These are phyloP conservation scores for Drosophila tsacasi DNA, from an alignment of 1,140 invertebrate species.

Conservation along the genomic window DNA sequence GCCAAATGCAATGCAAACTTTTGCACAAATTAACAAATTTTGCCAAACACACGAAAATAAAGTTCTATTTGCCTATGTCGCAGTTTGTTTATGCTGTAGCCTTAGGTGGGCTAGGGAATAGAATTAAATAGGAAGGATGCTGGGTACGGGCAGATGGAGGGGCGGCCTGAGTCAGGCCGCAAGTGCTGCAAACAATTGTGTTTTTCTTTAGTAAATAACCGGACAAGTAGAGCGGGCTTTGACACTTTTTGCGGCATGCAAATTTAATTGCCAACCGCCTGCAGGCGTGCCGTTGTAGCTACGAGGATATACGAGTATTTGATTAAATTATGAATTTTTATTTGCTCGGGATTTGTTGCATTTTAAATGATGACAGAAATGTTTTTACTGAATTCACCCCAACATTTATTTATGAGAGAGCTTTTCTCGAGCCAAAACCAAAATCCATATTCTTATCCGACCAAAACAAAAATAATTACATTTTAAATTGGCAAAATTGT, in stretches of 20 bases:
- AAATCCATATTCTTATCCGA: conserved; percentile 42
- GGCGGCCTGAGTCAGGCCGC: conserved; percentile 40
- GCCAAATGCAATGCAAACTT: conserved; percentile 74
- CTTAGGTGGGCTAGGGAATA: conserved; percentile 29
- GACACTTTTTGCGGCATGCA: conserved; percentile 81
- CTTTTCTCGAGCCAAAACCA: conserved; percentile 51
- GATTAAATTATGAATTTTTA: conserved; percentile 75
- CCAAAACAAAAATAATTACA: conserved; percentile 74
- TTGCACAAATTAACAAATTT: conserved; percentile 81
- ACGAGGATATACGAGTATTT: conserved; percentile 45
- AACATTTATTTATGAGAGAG: conserved; percentile 44
- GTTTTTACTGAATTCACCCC: conserved; percentile 31
- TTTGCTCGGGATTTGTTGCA: conserved; percentile 53
- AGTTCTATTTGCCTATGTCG: conserved; percentile 75
- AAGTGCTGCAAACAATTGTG: conserved; percentile 81
- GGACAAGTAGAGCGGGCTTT: conserved; percentile 61
- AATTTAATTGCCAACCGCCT: conserved; percentile 75
- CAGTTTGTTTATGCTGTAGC: conserved; percentile 74
- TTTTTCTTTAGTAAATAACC: conserved; percentile 82
- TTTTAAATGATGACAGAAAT: conserved; percentile 56
- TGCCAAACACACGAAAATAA: conserved; percentile 59
- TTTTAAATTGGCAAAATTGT: conserved; percentile 60
- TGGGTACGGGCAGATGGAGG: conserved; percentile 24
- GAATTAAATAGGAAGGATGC: conserved; percentile 22
- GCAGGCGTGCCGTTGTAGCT: conserved; percentile 52